Evolutionary conservation across 1,140 invertebrate genomes (phyloP).

Genomic region (Thaumetopoea pityocampa): DNA sequence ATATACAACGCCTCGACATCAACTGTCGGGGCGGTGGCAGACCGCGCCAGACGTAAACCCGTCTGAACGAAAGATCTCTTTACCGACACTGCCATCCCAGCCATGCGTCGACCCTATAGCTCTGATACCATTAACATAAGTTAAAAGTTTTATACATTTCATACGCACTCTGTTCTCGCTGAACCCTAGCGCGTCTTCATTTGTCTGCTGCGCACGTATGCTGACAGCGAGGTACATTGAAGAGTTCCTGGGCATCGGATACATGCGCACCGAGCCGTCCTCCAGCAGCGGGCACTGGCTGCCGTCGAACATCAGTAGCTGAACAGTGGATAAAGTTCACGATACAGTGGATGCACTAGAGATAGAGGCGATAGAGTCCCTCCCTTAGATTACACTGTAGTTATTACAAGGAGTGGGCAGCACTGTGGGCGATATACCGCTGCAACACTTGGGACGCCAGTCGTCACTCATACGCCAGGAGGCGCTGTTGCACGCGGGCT

Average conservation of each 20-base stretch:
- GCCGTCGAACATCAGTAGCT: slow-evolving; percentile 42
- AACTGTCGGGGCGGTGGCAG: too few species aligned
- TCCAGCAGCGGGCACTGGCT: slow-evolving; percentile 33
- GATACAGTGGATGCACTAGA: background rate
- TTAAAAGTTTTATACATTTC: background rate
- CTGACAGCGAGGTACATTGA: slow-evolving; percentile 24
- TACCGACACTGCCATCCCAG: too few species aligned
- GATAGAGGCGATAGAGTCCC: background rate
- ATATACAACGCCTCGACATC: too few species aligned
- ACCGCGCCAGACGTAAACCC: too few species aligned
- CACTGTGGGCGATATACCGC: too few species aligned
- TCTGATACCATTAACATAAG: background rate
- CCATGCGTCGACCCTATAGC: too few species aligned
- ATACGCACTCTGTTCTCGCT: slow-evolving; percentile 30
- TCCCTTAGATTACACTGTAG: too few species aligned
- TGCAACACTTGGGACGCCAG: too few species aligned
- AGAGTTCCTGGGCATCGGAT: slow-evolving; percentile 23
- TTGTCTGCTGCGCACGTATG: slow-evolving; percentile 9
- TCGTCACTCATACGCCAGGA: too few species aligned
- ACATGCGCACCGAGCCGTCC: slow-evolving; percentile 23
- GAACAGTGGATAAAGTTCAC: background rate
- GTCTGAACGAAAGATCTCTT: too few species aligned
- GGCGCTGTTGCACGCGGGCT: too few species aligned
- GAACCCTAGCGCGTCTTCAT: slow-evolving; percentile 10
- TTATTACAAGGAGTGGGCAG: too few species aligned